A percentile compares a stretch with the other conserved stretches of the same genome.
Evolutionary conservation across 2,113 vertebrate species (phyloP).

Genomic region (Strix uralensis): DNA sequence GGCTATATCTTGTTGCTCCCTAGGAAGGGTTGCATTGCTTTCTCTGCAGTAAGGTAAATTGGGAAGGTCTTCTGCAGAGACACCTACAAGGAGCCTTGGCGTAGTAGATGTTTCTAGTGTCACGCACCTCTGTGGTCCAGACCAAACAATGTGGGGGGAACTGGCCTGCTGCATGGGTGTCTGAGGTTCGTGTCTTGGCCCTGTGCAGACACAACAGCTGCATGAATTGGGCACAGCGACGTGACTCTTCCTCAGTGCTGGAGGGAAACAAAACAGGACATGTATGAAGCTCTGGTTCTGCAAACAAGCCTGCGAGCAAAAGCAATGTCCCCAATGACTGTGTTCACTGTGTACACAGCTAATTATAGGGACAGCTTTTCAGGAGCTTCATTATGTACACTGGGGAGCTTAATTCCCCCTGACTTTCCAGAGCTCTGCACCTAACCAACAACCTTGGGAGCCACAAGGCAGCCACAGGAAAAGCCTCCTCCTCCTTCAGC

Average conservation of each 20-base stretch:
- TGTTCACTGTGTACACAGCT: neutral
- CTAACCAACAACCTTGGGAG: neutral
- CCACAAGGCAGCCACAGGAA: neutral
- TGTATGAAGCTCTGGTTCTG: neutral
- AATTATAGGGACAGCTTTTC: slow-evolving; percentile 54
- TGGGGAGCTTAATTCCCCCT: slow-evolving; percentile 4
- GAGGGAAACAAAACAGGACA: slow-evolving; percentile 31
- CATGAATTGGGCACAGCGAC: neutral
- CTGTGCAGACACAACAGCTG: neutral
- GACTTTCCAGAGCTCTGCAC: neutral
- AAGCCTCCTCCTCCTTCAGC: neutral
- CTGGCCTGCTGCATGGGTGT: neutral
- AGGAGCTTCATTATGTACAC: slow-evolving; percentile 23
- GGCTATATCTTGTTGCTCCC: neutral
- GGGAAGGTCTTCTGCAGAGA: neutral
- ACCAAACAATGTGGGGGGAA: neutral
- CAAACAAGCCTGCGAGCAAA: slow-evolving; percentile 12
- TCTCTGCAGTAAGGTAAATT: neutral
- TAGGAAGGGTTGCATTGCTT: neutral
- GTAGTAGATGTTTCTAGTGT: neutral
- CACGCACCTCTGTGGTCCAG: neutral
- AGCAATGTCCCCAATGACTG: neutral
- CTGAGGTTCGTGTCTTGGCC: neutral
- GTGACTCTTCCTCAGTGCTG: neutral
- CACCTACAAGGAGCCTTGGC: neutral